Percentiles rank a stretch among this genome's conserved stretches.
These are phyloP conservation scores for Aramus guarauna DNA, from an alignment of 2,113 vertebrate species.

Conservation along the genomic window DNA sequence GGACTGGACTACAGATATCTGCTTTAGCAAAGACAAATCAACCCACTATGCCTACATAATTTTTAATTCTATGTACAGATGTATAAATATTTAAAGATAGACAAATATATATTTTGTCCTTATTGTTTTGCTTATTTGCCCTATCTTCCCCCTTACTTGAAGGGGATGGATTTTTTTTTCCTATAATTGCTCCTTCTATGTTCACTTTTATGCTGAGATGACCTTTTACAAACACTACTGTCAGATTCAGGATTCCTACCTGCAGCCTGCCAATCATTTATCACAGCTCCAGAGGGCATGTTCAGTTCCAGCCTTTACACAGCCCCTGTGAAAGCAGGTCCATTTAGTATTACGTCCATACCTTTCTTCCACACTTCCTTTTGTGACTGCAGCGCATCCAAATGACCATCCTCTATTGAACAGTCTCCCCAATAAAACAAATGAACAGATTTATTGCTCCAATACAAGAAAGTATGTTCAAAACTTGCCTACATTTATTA, in stretches of 20 bases:
- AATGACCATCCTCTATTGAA: neutral
- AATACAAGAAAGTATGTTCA: neutral
- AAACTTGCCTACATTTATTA: neutral
- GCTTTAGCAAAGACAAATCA: neutral
- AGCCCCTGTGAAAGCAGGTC: neutral
- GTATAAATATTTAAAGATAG: neutral
- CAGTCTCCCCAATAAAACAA: neutral
- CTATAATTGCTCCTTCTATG: neutral
- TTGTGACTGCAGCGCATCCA: neutral
- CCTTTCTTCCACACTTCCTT: neutral
- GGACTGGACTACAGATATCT: neutral
- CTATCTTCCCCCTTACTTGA: neutral
- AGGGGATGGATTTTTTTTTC: neutral
- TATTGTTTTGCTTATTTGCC: neutral
- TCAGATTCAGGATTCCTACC: neutral
- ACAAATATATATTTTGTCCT: neutral
- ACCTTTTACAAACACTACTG: neutral
- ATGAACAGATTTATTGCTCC: neutral
- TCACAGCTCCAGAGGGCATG: neutral
- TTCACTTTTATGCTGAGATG: neutral
- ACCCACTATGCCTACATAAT: neutral
- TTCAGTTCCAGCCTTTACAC: neutral
- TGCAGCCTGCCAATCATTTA: neutral
- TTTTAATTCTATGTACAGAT: neutral
- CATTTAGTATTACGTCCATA: neutral